phyloP scores from a whole-genome alignment of 2,797 vertebrate species.

The Channallabes apus region DNA sequence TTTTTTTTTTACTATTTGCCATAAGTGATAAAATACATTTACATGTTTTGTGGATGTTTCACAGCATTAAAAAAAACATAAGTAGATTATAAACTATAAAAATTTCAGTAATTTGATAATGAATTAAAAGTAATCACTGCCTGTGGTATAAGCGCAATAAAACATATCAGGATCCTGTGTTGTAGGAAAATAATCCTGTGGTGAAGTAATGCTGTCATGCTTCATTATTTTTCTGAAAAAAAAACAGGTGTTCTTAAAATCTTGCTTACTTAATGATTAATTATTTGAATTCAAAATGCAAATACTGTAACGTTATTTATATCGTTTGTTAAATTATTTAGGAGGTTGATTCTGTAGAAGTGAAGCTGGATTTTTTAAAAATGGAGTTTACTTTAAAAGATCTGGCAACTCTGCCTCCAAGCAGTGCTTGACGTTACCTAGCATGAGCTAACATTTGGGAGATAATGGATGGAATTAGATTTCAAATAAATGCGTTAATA shows the following conservation, averaged over 20 bases:
- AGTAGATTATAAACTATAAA: too few species aligned
- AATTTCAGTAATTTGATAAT: too few species aligned
- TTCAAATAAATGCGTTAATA: not conserved
- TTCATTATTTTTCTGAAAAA: not conserved
- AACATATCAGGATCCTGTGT: not conserved
- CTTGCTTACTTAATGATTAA: not conserved
- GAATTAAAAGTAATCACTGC: not conserved
- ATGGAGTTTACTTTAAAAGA: not conserved
- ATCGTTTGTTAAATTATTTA: not conserved
- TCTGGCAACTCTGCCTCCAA: slow-evolving; percentile 12
- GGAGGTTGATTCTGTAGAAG: not conserved
- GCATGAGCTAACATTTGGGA: not conserved
- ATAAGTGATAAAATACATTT: not conserved
- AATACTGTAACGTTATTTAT: not conserved
- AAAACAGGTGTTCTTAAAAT: not conserved
- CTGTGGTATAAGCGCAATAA: not conserved
- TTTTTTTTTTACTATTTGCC: not conserved
- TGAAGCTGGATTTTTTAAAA: not conserved
- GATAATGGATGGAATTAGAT: not conserved
- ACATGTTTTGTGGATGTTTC: too few species aligned
- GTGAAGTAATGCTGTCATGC: not conserved
- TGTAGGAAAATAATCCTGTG: not conserved
- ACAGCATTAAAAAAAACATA: too few species aligned
- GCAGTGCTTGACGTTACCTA: not conserved
- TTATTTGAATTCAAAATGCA: not conserved